Conservation (phyloP, 2,888 invertebrate species). For the Beris morrisii region DNA sequence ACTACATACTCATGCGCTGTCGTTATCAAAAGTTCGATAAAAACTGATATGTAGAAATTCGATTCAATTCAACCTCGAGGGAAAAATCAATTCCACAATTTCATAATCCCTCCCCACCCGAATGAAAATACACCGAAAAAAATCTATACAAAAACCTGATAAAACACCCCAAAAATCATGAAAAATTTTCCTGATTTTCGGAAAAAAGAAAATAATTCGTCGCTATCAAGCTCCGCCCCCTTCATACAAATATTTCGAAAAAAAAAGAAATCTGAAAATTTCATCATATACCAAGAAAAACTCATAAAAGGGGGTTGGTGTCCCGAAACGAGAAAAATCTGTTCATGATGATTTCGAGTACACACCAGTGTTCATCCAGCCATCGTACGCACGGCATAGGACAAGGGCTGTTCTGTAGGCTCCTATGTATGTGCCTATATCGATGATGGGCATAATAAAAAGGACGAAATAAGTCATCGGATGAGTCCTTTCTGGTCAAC, state of each 20-base stretch:
- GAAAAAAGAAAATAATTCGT: conserved; percentile 29
- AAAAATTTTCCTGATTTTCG: conserved; percentile 31
- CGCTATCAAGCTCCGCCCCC: conserved; percentile 32
- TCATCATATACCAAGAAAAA: conserved; percentile 18
- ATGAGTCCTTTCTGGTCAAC: no score
- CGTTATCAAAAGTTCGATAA: conserved; percentile 19
- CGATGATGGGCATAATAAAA: no score
- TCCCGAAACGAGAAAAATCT: conserved; percentile 23
- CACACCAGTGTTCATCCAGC: no score
- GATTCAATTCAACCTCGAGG: background rate
- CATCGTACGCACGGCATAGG: no score
- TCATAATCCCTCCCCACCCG: background rate
- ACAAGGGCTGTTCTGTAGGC: no score
- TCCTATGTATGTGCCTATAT: no score
- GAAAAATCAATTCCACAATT: conserved; percentile 26
- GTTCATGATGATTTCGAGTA: conserved; percentile 21
- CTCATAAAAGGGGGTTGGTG: conserved; percentile 2
- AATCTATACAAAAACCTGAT: conserved; percentile 26
- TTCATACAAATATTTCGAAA: conserved; percentile 33
- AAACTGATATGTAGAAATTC: conserved; percentile 29
- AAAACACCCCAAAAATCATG: conserved; percentile 37
- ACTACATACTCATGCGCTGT: conserved; percentile 27
- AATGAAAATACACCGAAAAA: background rate
- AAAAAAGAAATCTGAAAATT: conserved; percentile 32
- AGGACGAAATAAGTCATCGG: no score